Conservation (phyloP, 2,797 vertebrate genomes). For the Helarctos malayanus region DNA sequence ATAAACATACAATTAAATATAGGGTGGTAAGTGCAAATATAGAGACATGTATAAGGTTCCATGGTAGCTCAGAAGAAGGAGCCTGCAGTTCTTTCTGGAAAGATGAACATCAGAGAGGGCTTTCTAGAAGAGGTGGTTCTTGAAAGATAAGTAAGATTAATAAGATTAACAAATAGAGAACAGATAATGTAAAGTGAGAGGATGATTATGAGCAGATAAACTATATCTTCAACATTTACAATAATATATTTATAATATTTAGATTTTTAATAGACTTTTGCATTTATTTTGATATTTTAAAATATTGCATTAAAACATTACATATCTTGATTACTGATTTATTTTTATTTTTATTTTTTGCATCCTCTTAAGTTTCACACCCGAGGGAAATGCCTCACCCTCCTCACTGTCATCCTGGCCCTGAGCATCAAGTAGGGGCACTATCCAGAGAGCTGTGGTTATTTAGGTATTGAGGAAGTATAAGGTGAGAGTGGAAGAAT, state of each 20-base stretch:
- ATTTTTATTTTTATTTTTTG: background rate
- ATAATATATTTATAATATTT: background rate
- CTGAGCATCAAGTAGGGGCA: background rate
- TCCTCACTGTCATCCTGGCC: background rate
- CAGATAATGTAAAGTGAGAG: background rate
- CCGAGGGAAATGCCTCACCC: background rate
- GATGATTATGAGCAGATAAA: background rate
- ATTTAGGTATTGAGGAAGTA: background rate
- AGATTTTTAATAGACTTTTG: background rate
- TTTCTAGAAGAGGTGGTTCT: slow-evolving; percentile 5
- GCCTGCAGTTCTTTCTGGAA: background rate
- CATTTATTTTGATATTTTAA: slow-evolving; percentile 10
- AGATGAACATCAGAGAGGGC: background rate
- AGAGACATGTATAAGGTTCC: background rate
- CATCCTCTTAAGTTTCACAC: background rate
- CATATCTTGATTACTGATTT: background rate
- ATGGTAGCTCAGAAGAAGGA: background rate
- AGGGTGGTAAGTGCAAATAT: background rate
- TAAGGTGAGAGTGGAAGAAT: background rate
- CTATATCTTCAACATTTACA: background rate
- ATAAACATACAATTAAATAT: background rate
- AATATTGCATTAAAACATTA: background rate
- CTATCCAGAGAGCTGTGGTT: background rate
- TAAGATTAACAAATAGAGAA: background rate
- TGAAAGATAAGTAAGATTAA: background rate